A percentile compares a stretch with the other conserved stretches of the same genome.
These are phyloP conservation scores for Falcaria lacertinaria DNA, from an alignment of 2,888 invertebrate genomes.

Conservation along the genomic window DNA sequence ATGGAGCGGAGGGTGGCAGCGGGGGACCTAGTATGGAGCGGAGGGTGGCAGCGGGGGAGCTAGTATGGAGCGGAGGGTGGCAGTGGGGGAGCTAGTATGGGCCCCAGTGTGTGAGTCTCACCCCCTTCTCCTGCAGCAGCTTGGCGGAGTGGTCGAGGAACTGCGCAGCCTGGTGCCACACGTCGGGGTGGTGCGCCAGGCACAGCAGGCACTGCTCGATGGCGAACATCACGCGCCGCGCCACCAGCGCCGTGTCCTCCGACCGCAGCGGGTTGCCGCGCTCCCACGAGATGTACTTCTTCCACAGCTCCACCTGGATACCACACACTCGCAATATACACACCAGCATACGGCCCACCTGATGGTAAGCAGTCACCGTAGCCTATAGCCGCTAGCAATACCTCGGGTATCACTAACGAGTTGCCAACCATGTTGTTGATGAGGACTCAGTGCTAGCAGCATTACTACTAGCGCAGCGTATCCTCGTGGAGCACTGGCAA, in stretches of 20 bases:
- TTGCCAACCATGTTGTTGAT: no score
- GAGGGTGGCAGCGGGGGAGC: no score
- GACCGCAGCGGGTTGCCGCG: slow-evolving; percentile 97
- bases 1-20: no score
- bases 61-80: no score
- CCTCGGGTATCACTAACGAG: no score
- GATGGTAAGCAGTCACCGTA: slow-evolving; percentile 4
- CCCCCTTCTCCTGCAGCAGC: slow-evolving; percentile 95
- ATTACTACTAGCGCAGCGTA: no score
- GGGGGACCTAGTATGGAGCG: no score
- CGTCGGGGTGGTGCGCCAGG: slow-evolving; percentile 97
- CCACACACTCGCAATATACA: background rate
- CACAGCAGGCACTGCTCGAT: slow-evolving; percentile 98
- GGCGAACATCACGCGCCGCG: slow-evolving; percentile 97
- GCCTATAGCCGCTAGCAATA: no score
- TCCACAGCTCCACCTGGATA: slow-evolving; percentile 96
- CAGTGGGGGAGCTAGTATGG: no score
- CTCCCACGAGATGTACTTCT: slow-evolving; percentile 99
- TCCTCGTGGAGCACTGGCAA: no score
- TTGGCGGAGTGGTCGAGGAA: slow-evolving; percentile 97
- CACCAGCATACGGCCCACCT: background rate
- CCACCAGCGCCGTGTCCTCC: slow-evolving; percentile 96
- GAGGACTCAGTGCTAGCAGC: no score
- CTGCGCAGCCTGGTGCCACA: slow-evolving; percentile 99
- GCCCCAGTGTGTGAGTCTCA: slow-evolving; percentile 65